These are phyloP conservation scores for Capricornis sumatraensis DNA, from an alignment of 2,113 vertebrate species.

Conservation along the genomic window DNA sequence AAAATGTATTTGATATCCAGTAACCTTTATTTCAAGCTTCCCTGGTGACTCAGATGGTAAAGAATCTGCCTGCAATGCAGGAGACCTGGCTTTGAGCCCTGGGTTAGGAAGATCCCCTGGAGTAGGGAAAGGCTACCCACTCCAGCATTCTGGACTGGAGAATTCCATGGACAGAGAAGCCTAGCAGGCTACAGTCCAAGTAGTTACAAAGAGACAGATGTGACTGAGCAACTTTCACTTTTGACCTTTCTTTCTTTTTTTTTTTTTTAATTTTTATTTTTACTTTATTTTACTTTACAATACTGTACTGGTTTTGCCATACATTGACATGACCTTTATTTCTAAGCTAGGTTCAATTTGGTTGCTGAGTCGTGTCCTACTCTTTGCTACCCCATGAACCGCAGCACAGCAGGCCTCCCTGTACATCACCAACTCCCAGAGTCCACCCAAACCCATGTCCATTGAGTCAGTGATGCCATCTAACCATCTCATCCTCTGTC, in stretches of 20 bases:
- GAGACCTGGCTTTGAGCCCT: neutral
- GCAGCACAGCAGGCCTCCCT: too few relatives aligned
- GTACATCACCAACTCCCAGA: too few relatives aligned
- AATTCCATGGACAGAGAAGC: neutral
- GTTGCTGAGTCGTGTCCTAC: fast-evolving
- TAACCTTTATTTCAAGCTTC: slow-evolving; percentile 55
- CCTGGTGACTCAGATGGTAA: neutral
- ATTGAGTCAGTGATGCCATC: too few relatives aligned
- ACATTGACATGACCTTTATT: slow-evolving; percentile 38
- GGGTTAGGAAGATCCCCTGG: neutral
- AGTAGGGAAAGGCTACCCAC: neutral
- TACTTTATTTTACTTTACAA: too few relatives aligned
- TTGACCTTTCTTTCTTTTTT: slow-evolving; percentile 49
- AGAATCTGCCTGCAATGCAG: neutral
- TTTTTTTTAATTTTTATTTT: too few relatives aligned
- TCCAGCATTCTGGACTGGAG: neutral
- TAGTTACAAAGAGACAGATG: neutral
- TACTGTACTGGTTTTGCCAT: too few relatives aligned
- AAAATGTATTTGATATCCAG: slow-evolving; percentile 24
- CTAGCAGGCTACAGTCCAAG: neutral
- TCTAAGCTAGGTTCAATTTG: neutral
- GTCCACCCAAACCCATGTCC: too few relatives aligned
- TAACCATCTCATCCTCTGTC: too few relatives aligned
- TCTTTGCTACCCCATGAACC: too few relatives aligned
- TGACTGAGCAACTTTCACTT: neutral